Base-by-base conservation (phyloP, 30 jellyfish, hydroid and myxozoan species). In the Turritopsis rubra region DNA sequence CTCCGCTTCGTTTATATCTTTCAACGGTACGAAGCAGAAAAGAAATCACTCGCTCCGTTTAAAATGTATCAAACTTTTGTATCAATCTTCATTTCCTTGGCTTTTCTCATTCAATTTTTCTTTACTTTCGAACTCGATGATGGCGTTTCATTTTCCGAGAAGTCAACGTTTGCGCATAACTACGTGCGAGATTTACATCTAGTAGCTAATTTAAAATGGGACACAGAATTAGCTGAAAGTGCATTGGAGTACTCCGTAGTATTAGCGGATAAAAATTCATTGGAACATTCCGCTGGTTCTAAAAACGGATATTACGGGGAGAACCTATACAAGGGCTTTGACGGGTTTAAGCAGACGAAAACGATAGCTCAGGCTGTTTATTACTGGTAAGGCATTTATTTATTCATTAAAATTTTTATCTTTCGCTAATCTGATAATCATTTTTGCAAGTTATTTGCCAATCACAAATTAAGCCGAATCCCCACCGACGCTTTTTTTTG, bases 151-250 rank as follows among this genome's bases (percentile, higher is more conserved):
- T 80, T 80, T 21, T 21, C 87, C 26, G 87, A 80, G 0, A 70
- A 80, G 26, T 22, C 87, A 22, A 80, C 87, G 52, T 80, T 52
- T 52, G 87, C 87, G 9, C 88, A 82, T 31, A 82, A 82, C 28
- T 65, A 65, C 41, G 85, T 65, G 5, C 86, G 88, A 18, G 85
- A 68, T 60, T 82, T 82, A 72, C 88, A 82, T 71, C 28, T 30
- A 21, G 88, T 82, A 16, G 29, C n/a, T 28, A 31, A 71, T 72
- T 29, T 82, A 76, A 70, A 23, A 29, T 82, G 88, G 88, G 88
- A 82, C 31, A 52, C 53, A 8, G 83, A 13, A 19, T 71, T 82
- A 66, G 88, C 88, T 9, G 17, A 52, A 18, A 52, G 28, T 16
- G 87, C 87, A 53, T 52, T 41, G 29, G 27, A 77, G 18, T 77